Percentiles rank a stretch among this genome's conserved stretches.
phyloP scores from a whole-genome alignment of 1,140 invertebrate species.

The Chrysomallon squamiferum region DNA sequence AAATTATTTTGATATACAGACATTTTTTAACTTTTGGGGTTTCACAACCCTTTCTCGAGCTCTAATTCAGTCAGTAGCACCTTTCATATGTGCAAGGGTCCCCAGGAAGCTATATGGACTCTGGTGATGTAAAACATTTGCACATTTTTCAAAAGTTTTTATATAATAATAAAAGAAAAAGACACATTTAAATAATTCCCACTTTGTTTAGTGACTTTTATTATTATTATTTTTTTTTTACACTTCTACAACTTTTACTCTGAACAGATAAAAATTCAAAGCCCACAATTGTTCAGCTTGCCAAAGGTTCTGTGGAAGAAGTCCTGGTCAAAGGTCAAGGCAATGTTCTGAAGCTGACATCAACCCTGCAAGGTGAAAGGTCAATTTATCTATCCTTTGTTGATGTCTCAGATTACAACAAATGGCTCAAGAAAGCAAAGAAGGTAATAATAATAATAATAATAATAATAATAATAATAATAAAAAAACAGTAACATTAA shows the following conservation, averaged over 20 bases:
- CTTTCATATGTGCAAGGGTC: no score
- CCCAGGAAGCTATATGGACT: no score
- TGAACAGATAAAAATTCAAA: constrained; percentile 50
- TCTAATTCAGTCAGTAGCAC: no score
- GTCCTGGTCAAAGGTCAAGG: constrained; percentile 56
- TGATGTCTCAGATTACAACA: constrained; percentile 47
- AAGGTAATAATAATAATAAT: constrained; percentile 46
- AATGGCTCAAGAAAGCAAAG: constrained; percentile 57
- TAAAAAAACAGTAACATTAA: not conserved
- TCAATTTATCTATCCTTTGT: constrained; percentile 57
- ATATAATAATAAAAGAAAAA: no score
- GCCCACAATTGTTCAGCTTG: constrained; percentile 55
- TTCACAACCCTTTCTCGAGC: no score
- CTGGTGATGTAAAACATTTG: no score
- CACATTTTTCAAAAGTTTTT: no score
- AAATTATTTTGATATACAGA: no score
- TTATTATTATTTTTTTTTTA: no score
- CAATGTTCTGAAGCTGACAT: constrained; percentile 56
- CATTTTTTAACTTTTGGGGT: no score
- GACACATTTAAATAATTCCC: no score
- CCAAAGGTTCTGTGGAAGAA: constrained; percentile 60
- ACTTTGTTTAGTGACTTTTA: no score
- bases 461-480: not conserved
- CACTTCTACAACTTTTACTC: not conserved
- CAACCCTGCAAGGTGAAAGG: constrained; percentile 52